A percentile compares a stretch with the other conserved stretches of the same genome.
phyloP scores from a whole-genome alignment of 2,888 invertebrate genomes.

The Eristalinus aeneus region DNA sequence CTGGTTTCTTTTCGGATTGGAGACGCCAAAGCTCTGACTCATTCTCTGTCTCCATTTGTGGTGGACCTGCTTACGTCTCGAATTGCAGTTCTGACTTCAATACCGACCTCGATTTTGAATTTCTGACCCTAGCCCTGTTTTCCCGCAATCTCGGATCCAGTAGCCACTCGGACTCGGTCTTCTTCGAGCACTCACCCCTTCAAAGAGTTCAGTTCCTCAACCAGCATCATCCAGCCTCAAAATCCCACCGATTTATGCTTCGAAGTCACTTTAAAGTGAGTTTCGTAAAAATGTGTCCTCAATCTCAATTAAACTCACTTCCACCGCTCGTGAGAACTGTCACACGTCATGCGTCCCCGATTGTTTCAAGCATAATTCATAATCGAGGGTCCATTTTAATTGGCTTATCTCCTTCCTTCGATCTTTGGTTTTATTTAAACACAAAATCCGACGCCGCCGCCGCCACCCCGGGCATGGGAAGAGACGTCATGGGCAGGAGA shows the following conservation, averaged over 20 bases:
- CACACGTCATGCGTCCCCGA: not conserved
- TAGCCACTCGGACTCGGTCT: too few species aligned
- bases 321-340: not conserved
- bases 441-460: not conserved
- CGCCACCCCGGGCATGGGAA: constrained; percentile 13
- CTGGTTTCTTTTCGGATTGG: too few species aligned
- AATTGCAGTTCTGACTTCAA: too few species aligned
- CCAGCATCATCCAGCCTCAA: not conserved
- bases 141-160: too few species aligned
- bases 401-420: constrained; percentile 22
- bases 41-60: too few species aligned
- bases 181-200: too few species aligned
- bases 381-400: constrained; percentile 4
- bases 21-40: too few species aligned
- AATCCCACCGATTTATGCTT: not conserved
- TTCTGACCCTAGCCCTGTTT: too few species aligned
- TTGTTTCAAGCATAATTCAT: constrained; percentile 23
- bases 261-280: not conserved
- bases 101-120: too few species aligned
- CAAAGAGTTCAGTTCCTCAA: not conserved
- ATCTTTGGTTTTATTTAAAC: constrained; percentile 41
- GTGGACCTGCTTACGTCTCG: too few species aligned
- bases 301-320: not conserved
- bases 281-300: not conserved
- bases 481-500: not conserved